phyloP scores from a whole-genome alignment of 2,888 invertebrate genomes.

The Rhamnusium bicolor region DNA sequence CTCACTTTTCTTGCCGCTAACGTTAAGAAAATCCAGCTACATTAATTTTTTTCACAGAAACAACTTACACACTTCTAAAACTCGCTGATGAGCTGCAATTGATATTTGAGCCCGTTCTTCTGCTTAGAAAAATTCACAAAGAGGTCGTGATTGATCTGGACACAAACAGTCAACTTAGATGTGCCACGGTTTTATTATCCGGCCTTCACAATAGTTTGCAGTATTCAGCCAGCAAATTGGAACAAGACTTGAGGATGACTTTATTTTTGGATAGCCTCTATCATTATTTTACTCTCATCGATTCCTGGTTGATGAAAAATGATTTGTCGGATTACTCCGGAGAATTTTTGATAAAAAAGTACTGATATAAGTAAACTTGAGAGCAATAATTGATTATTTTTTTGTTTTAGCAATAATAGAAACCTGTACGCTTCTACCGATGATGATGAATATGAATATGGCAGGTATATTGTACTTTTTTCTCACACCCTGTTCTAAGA shows the following conservation, averaged over 20 bases:
- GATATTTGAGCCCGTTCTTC: conserved; percentile 59
- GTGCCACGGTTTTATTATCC: conserved; percentile 60
- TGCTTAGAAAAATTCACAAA: conserved; percentile 61
- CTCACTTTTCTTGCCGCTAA: not conserved
- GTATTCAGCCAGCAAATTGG: conserved; percentile 59
- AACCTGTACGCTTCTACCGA: conserved; percentile 5
- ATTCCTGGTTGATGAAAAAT: conserved; percentile 66
- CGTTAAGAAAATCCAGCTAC: too few species aligned
- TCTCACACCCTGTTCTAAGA: not conserved
- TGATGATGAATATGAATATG: not conserved
- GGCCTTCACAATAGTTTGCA: conserved; percentile 60
- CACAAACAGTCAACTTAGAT: conserved; percentile 50
- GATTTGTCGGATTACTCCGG: conserved; percentile 62
- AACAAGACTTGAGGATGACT: conserved; percentile 65
- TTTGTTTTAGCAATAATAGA: conserved; percentile 37
- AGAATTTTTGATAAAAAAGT: conserved; percentile 65
- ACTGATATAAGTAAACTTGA: not conserved
- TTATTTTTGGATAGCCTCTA: conserved; percentile 65
- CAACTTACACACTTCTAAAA: conserved; percentile 63
- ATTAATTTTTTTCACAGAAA: conserved; percentile 62
- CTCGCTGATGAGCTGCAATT: conserved; percentile 57
- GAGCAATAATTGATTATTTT: not conserved
- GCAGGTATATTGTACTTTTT: not conserved
- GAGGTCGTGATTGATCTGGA: conserved; percentile 56
- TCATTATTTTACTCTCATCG: conserved; percentile 64